Evolutionary conservation across 2,888 invertebrate species (phyloP), one percentile per base, ranked within the genome.

Genomic region (Aelia acuminata): DNA sequence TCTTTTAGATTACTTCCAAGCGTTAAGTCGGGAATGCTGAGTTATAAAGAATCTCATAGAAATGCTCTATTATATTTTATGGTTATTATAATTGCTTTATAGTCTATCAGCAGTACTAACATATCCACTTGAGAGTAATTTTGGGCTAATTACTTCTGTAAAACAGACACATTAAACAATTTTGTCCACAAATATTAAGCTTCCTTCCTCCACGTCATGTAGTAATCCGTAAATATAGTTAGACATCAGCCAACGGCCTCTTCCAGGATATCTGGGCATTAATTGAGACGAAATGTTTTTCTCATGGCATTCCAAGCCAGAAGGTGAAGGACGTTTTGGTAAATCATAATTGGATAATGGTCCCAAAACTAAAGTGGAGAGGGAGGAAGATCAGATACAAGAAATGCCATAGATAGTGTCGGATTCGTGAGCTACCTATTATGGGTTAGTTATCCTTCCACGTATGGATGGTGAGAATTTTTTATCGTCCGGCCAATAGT

Each of bases 321-420:
- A 63, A 63, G 63, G 63, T 63, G 63, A 63, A 31, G 63, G 63
- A 31, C 63, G 63, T 31, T n/a, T n/a, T 63, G 63, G 63, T 63
- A 31, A 31, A 63, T 63, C 63, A 63, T 63, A 63, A 63, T 63
- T 63, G 63, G 63, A 63, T 63, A 63, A 63, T 63, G 63, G 63
- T 35, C 31, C 63, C 31, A 31, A 63, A 63, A 63, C 31, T 31
- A 18, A 31, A 63, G 57, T 4, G 31, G 63, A 35, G 31, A 31
- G 18, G 31, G 63, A 26, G 13, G 50, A 3, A 57, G 31, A 31
- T 63, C 15, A 1, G 20, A 31, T 31, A 63, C 63, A 31, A 63
- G 63, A 63, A 63, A 63, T 31, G 63, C 63, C 63, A 31, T 18
- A 63, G 63, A 63, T 63, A 63, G 63, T 63, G 63, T 63, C 31